Evolutionary conservation across 2,888 invertebrate genomes (phyloP).

Genomic region (Chouioia cunea): DNA sequence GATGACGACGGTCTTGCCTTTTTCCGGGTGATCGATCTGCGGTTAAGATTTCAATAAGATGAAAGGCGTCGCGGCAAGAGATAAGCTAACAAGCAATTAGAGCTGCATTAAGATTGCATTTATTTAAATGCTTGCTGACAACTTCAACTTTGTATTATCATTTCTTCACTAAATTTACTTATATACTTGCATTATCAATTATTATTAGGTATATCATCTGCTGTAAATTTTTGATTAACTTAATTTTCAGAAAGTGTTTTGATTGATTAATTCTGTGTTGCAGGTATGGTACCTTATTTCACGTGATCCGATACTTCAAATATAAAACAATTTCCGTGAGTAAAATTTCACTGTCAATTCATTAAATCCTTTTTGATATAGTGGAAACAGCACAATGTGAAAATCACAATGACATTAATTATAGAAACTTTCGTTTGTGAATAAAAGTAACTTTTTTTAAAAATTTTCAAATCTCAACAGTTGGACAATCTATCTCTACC

Average conservation of each 20-base stretch:
- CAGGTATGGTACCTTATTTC: too few relatives aligned
- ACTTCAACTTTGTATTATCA: not conserved
- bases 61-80: constrained; percentile 4
- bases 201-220: not conserved
- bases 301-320: too few relatives aligned
- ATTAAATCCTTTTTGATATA: too few relatives aligned
- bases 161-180: not conserved
- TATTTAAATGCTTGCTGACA: constrained; percentile 15
- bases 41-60: constrained; percentile 29
- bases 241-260: not conserved
- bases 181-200: constrained; percentile 1
- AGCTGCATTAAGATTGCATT: constrained; percentile 10
- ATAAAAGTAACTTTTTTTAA: not conserved
- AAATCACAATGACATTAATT: constrained; percentile 9
- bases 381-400: too few relatives aligned
- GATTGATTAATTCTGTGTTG: too few relatives aligned
- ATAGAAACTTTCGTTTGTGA: not conserved
- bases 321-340: too few relatives aligned
- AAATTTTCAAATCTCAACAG: not conserved
- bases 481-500: constrained; percentile 20
- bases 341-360: too few relatives aligned
- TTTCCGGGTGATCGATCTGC: constrained; percentile 33
- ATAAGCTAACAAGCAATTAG: constrained; percentile 17
- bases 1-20: constrained; percentile 22
- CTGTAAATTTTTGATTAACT: not conserved